These are phyloP conservation scores for Casuarius casuarius DNA, from an alignment of 2,113 vertebrate genomes.

Conservation along the genomic window DNA sequence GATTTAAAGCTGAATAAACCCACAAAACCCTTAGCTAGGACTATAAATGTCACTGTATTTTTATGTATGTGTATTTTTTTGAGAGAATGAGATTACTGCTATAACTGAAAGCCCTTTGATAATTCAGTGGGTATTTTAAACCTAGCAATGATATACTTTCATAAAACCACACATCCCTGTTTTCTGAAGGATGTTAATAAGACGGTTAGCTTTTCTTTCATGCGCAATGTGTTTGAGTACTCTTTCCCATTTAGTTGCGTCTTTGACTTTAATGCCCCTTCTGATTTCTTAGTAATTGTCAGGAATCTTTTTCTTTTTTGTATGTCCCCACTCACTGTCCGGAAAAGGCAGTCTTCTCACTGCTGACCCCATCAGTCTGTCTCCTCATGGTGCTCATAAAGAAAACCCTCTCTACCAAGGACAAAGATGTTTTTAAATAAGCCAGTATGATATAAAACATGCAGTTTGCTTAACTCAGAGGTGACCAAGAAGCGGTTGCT, in stretches of 20 bases:
- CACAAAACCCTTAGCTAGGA: constrained; percentile 52
- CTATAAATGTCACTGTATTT: constrained; percentile 66
- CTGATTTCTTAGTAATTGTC: constrained; percentile 59
- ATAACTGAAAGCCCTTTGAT: constrained; percentile 54
- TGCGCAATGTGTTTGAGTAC: constrained; percentile 48
- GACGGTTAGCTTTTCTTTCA: constrained; percentile 61
- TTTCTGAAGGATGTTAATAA: constrained; percentile 63
- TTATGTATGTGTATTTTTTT: constrained; percentile 39
- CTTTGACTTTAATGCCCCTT: constrained; percentile 41
- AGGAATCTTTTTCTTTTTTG: neutral
- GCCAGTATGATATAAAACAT: constrained; percentile 1
- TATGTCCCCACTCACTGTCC: constrained; percentile 21
- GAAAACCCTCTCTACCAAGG: constrained; percentile 37
- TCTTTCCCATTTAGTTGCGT: constrained; percentile 47
- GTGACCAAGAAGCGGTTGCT: neutral
- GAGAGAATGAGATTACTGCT: constrained; percentile 48
- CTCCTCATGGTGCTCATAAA: constrained; percentile 40
- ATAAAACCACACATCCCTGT: constrained; percentile 63
- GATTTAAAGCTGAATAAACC: constrained; percentile 67
- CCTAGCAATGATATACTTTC: constrained; percentile 64
- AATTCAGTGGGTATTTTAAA: constrained; percentile 63
- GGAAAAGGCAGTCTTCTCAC: constrained; percentile 42
- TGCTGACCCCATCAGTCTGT: constrained; percentile 65
- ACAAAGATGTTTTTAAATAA: constrained; percentile 65
- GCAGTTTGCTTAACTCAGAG: constrained; percentile 56